These are phyloP conservation scores for Helicoverpa armigera DNA, from an alignment of 1,140 invertebrate genomes.

Conservation along the genomic window DNA sequence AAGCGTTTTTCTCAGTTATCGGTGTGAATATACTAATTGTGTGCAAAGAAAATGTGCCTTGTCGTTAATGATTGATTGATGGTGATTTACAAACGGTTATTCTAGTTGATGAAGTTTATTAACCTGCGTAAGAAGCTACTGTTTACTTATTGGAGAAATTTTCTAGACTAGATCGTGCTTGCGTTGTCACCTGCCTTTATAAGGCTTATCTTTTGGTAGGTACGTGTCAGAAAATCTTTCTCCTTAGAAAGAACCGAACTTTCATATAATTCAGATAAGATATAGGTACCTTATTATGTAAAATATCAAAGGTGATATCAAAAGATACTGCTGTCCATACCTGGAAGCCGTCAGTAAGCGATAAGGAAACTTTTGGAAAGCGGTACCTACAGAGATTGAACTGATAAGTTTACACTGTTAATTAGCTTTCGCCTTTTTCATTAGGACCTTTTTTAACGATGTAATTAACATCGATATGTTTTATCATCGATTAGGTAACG, in stretches of 20 bases:
- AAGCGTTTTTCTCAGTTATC: background rate
- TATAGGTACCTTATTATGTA: background rate
- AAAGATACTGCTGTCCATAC: too few species aligned
- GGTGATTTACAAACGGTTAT: conserved; percentile 8
- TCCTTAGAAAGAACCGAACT: background rate
- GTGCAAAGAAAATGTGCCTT: background rate
- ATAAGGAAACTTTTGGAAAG: conserved; percentile 41
- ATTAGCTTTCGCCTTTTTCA: conserved; percentile 35
- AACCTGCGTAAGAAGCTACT: background rate
- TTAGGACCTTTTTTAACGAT: conserved; percentile 32
- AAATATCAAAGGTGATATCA: background rate
- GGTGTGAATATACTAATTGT: background rate
- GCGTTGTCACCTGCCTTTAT: background rate
- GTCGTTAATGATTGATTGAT: conserved; percentile 20
- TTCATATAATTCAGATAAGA: too few species aligned
- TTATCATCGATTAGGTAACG: conserved; percentile 43
- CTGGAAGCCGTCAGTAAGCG: too few species aligned
- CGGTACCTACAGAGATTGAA: conserved; percentile 9
- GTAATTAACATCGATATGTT: conserved; percentile 44
- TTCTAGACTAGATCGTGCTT: background rate
- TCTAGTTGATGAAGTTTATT: background rate
- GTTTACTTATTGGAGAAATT: background rate
- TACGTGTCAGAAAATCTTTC: background rate
- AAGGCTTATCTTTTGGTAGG: background rate
- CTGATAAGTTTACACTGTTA: conserved; percentile 40